Conservation (phyloP, 2,888 invertebrate species). For the Lacanobia oleracea region DNA sequence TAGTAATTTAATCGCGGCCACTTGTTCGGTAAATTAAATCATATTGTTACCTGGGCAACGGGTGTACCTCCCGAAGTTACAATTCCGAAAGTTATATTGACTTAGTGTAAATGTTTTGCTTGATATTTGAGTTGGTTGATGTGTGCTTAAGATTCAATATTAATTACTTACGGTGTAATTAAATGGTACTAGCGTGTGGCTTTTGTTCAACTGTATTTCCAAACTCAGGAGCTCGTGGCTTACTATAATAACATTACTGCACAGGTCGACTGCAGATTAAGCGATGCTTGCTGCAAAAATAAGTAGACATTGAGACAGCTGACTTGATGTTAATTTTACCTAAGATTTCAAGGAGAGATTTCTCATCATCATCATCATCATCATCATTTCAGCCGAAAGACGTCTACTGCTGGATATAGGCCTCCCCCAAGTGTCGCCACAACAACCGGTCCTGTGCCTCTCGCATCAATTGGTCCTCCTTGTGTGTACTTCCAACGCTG, state of each 20-base stretch:
- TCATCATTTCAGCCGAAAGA: too few species aligned
- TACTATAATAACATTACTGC: background rate
- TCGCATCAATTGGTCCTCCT: too few species aligned
- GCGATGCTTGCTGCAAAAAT: too few species aligned
- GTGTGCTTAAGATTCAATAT: conserved; percentile 8
- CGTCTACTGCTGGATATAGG: too few species aligned
- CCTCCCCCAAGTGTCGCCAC: too few species aligned
- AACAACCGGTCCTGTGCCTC: too few species aligned
- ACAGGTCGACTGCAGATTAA: background rate
- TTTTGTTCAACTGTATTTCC: background rate
- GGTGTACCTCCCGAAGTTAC: conserved; percentile 33
- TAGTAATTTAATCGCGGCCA: conserved; percentile 64
- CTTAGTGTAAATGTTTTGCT: conserved; percentile 38
- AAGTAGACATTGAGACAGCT: too few species aligned
- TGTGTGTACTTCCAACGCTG: too few species aligned
- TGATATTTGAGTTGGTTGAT: conserved; percentile 4
- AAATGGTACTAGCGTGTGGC: background rate
- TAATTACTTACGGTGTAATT: background rate
- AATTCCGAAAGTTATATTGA: conserved; percentile 51
- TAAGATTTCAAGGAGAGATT: too few species aligned
- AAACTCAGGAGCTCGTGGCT: background rate
- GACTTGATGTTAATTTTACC: too few species aligned
- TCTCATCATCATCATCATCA: too few species aligned
- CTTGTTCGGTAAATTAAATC: conserved; percentile 65
- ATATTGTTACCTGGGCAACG: conserved; percentile 60